These are phyloP conservation scores for Urocynchramus pylzowi DNA, from an alignment of 2,113 vertebrate genomes.

Conservation along the genomic window DNA sequence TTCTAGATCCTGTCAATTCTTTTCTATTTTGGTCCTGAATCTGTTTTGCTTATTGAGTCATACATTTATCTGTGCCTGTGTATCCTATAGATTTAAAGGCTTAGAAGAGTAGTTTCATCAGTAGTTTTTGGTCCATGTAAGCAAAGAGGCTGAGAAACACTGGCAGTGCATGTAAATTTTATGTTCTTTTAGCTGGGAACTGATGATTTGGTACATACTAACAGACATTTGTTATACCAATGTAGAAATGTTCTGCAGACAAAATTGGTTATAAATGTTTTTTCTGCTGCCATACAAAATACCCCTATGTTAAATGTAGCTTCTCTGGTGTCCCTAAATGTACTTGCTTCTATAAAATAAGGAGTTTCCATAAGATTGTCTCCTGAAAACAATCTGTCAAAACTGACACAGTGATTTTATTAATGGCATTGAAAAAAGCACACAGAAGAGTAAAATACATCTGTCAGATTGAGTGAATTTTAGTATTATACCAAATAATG, in stretches of 20 bases:
- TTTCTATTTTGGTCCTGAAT: constrained; percentile 3
- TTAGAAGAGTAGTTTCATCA: not conserved
- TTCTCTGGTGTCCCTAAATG: not conserved
- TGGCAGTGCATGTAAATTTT: not conserved
- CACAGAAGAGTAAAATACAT: not conserved
- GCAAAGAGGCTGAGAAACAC: not conserved
- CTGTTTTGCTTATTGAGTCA: not conserved
- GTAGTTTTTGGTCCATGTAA: not conserved
- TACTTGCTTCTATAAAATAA: not conserved
- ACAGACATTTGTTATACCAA: not conserved
- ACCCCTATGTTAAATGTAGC: not conserved
- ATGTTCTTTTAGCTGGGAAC: not conserved
- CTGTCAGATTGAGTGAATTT: not conserved
- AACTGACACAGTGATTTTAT: not conserved
- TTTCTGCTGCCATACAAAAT: not conserved
- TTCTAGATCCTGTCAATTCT: constrained; percentile 22
- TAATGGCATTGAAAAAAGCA: not conserved
- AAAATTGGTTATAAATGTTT: not conserved
- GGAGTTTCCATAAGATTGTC: not conserved
- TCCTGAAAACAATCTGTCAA: not conserved
- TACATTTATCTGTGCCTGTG: not conserved
- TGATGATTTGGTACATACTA: not conserved
- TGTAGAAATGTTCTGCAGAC: not conserved
- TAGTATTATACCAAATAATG: not conserved
- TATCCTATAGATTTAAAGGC: not conserved